Evolutionary conservation across 2,888 invertebrate species (phyloP).

Genomic region (Formica aserva): DNA sequence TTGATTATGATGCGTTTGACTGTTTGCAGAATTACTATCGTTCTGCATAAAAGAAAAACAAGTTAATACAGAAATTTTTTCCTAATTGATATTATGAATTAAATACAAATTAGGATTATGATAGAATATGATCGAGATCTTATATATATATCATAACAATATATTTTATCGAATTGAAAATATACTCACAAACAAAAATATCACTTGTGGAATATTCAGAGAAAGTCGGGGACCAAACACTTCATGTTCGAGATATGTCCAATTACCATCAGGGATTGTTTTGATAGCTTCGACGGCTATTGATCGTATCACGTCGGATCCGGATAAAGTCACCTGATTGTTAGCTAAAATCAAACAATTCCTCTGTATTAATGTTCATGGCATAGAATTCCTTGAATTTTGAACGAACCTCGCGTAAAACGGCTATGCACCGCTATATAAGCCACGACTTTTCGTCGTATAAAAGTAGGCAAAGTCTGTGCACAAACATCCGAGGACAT

Average conservation of each 20-base stretch:
- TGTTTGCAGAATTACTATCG: conserved; percentile 55
- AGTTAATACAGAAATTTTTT: conserved; percentile 17
- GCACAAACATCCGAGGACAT: conserved; percentile 76
- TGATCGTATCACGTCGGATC: conserved; percentile 81
- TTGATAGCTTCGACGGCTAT: conserved; percentile 75
- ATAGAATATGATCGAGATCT: neutral
- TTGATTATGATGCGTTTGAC: conserved; percentile 41
- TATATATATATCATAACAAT: neutral
- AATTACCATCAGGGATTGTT: conserved; percentile 44
- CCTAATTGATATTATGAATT: neutral
- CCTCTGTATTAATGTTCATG: neutral
- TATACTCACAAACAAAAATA: conserved; percentile 75
- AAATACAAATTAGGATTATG: neutral
- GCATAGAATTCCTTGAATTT: conserved; percentile 24
- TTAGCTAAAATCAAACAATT: conserved; percentile 68
- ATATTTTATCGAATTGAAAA: neutral
- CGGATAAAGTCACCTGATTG: conserved; percentile 76
- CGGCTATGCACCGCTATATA: conserved; percentile 79
- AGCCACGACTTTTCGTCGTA: conserved; percentile 76
- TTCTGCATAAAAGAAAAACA: conserved; percentile 57
- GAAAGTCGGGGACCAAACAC: conserved; percentile 65
- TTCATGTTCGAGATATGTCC: conserved; percentile 48
- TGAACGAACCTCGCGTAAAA: conserved; percentile 73
- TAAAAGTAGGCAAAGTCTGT: conserved; percentile 70
- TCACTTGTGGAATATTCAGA: conserved; percentile 79